Conservation (phyloP, 2,113 vertebrate species). For the Epinephelus fuscoguttatus region DNA sequence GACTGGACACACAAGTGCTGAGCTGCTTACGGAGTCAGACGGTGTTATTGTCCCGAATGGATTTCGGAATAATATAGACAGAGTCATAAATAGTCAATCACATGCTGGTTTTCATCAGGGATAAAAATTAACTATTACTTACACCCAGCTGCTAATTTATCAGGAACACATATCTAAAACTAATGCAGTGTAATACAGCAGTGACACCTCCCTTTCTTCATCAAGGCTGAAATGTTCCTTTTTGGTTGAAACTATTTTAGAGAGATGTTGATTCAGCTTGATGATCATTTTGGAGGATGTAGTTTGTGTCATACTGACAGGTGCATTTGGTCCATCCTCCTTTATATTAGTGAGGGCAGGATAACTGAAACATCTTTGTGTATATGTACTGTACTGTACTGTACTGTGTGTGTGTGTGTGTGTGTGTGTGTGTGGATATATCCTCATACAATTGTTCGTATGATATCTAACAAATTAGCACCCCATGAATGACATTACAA, state of each 20-base stretch:
- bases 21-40: not conserved
- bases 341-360: not conserved
- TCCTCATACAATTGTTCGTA: too few relatives aligned
- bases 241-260: not conserved
- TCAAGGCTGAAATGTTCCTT: not conserved
- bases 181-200: not conserved
- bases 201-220: not conserved
- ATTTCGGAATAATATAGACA: not conserved
- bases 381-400: too few relatives aligned
- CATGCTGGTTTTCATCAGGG: not conserved
- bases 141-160: not conserved
- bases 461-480: too few relatives aligned
- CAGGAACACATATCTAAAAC: not conserved
- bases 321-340: not conserved
- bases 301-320: not conserved
- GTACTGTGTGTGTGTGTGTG: too few relatives aligned
- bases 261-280: not conserved
- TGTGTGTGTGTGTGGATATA: not conserved
- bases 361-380: not conserved
- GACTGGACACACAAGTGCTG: constrained; percentile 17
- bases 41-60: not conserved
- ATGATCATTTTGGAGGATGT: not conserved
- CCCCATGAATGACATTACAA: too few relatives aligned
- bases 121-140: not conserved
- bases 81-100: not conserved